phyloP scores from a whole-genome alignment of 2,888 invertebrate genomes.

The Caenorhabditis sp. region DNA sequence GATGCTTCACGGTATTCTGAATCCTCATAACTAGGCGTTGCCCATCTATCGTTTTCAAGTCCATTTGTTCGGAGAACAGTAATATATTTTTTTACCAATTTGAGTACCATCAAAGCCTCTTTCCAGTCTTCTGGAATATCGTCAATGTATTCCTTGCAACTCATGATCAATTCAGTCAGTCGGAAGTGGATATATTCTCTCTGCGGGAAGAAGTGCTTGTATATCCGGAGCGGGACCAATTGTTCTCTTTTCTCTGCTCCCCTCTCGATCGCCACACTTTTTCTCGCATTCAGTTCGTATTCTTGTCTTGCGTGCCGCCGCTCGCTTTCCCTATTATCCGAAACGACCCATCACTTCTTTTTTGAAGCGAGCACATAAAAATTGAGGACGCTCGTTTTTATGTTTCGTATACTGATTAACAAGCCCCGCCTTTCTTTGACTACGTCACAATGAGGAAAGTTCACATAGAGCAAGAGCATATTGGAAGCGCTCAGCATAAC shows the following conservation, averaged over 20 bases:
- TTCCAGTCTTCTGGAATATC: no score
- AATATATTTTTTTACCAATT: no score
- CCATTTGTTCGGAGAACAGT: no score
- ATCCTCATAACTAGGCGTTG: no score
- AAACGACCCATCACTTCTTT: background rate
- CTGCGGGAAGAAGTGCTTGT: constrained; percentile 45
- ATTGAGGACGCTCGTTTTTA: constrained; percentile 24
- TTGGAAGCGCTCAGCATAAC: background rate
- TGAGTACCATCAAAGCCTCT: no score
- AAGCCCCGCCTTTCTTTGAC: constrained; percentile 12
- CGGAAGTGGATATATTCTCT: constrained; percentile 1
- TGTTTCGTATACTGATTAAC: constrained; percentile 53
- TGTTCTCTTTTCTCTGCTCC: constrained; percentile 20
- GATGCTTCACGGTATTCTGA: no score
- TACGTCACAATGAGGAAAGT: background rate
- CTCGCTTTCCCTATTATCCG: constrained; percentile 7
- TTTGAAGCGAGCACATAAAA: constrained; percentile 10
- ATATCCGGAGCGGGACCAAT: constrained; percentile 36
- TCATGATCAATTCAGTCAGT: background rate
- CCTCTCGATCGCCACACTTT: constrained; percentile 25
- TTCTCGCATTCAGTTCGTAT: constrained; percentile 4
- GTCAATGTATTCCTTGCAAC: no score
- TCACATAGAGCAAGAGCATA: no score
- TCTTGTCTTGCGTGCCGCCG: background rate
- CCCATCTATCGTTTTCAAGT: no score